Evolutionary conservation across 1,140 invertebrate genomes (phyloP).

Genomic region (Armadillidium nasatum): DNA sequence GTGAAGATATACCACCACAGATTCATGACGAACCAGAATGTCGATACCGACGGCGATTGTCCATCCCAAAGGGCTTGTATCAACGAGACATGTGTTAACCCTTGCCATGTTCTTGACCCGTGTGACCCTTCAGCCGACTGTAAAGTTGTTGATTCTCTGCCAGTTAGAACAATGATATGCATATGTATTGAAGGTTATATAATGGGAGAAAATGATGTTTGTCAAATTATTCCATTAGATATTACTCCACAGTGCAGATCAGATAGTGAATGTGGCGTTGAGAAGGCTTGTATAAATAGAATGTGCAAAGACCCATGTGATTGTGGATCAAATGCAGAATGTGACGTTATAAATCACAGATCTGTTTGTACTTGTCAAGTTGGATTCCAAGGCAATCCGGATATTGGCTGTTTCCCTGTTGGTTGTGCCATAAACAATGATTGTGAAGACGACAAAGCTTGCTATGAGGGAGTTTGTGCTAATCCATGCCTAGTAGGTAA

Average conservation of each 20-base stretch:
- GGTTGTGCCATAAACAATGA: conserved; percentile 73
- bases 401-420: conserved; percentile 67
- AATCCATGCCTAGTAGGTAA: conserved; percentile 73
- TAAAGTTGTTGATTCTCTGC: conserved; percentile 43
- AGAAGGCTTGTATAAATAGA: conserved; percentile 76
- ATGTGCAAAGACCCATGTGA: conserved; percentile 80
- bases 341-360: conserved; percentile 73
- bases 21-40: conserved; percentile 52
- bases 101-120: conserved; percentile 69
- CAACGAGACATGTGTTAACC: conserved; percentile 65
- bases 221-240: conserved; percentile 62
- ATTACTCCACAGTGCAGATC: conserved; percentile 65
- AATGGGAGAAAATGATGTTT: conserved; percentile 68
- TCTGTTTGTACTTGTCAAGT: conserved; percentile 77
- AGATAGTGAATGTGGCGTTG: conserved; percentile 69
- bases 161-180: conserved; percentile 45
- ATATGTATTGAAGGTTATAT: conserved; percentile 46
- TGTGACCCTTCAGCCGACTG: conserved; percentile 58
- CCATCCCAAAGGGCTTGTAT: conserved; percentile 48
- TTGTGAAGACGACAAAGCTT: conserved; percentile 69
- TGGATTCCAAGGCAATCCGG: conserved; percentile 78
- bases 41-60: conserved; percentile 47
- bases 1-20: conserved; percentile 74
- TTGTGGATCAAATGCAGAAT: conserved; percentile 77
- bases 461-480: conserved; percentile 75